Percentiles rank a stretch among this genome's conserved stretches.
Evolutionary conservation across 2,113 vertebrate species (phyloP).

Genomic region (Anarhynchus alexandrinus): DNA sequence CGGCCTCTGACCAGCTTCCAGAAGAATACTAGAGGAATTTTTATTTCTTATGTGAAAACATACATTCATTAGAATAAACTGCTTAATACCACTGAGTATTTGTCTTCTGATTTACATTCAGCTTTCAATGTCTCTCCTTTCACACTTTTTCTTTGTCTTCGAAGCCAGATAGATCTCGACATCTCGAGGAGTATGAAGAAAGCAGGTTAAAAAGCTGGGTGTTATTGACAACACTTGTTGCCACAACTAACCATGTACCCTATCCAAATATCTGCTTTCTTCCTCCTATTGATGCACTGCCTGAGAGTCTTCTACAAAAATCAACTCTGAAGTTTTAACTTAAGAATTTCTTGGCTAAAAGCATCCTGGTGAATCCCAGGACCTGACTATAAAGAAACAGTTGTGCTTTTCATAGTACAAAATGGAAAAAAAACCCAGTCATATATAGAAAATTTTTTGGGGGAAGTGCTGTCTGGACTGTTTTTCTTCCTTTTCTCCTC

Average conservation of each 20-base stretch:
- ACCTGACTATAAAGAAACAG: background rate
- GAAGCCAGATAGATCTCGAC: background rate
- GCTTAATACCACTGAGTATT: background rate
- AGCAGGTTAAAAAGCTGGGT: background rate
- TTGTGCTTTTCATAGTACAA: background rate
- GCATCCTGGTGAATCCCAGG: background rate
- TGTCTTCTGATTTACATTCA: background rate
- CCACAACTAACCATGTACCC: background rate
- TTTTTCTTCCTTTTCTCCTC: background rate
- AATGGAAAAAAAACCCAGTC: background rate
- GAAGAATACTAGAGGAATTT: background rate
- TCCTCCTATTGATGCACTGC: background rate
- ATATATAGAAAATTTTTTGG: background rate
- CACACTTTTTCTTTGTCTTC: background rate
- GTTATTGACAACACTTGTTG: background rate
- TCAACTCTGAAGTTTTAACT: background rate
- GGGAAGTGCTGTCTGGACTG: background rate
- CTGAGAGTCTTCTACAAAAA: background rate
- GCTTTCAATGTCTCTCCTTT: background rate
- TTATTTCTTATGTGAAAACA: background rate
- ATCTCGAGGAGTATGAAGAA: background rate
- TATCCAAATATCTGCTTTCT: background rate
- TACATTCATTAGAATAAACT: background rate
- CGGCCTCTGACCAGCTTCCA: background rate
- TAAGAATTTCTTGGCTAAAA: background rate